phyloP scores from a whole-genome alignment of 2,888 invertebrate genomes.

The Drosophila cyrtoloma region DNA sequence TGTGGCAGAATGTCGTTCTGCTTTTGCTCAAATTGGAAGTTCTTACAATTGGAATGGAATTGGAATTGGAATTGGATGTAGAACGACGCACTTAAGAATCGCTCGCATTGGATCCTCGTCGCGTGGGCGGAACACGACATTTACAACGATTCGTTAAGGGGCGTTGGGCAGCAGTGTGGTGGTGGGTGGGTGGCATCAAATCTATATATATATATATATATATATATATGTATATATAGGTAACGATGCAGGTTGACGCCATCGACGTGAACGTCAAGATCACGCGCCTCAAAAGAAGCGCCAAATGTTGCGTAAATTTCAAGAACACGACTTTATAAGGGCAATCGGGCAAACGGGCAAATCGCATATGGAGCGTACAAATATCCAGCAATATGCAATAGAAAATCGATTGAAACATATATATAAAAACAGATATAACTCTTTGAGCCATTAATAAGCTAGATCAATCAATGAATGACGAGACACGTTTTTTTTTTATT shows the following conservation, averaged over 20 bases:
- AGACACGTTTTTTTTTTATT: background rate
- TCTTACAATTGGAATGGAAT: constrained; percentile 68
- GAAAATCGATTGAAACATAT: background rate
- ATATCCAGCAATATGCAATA: constrained; percentile 6
- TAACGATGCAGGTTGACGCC: constrained; percentile 71
- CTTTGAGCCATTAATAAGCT: background rate
- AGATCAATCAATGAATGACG: background rate
- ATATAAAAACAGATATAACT: background rate
- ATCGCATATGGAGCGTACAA: constrained; percentile 42
- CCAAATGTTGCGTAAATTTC: constrained; percentile 80
- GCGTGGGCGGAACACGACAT: constrained; percentile 51
- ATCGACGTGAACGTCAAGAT: constrained; percentile 61
- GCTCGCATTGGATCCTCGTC: constrained; percentile 48
- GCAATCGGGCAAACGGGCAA: constrained; percentile 26
- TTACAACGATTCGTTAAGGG: background rate
- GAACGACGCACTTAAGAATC: constrained; percentile 50
- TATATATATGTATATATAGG: background rate
- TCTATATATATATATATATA: background rate
- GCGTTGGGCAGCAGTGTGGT: background rate
- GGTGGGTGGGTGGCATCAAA: background rate
- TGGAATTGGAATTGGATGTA: constrained; percentile 59
- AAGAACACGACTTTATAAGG: constrained; percentile 68
- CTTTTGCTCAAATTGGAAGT: constrained; percentile 74
- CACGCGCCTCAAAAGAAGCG: constrained; percentile 70
- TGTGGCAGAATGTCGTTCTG: constrained; percentile 63